Evolutionary conservation across 2,797 vertebrate genomes (phyloP), one percentile per base, ranked within the genome.

Genomic region (Acanthurus tractus): DNA sequence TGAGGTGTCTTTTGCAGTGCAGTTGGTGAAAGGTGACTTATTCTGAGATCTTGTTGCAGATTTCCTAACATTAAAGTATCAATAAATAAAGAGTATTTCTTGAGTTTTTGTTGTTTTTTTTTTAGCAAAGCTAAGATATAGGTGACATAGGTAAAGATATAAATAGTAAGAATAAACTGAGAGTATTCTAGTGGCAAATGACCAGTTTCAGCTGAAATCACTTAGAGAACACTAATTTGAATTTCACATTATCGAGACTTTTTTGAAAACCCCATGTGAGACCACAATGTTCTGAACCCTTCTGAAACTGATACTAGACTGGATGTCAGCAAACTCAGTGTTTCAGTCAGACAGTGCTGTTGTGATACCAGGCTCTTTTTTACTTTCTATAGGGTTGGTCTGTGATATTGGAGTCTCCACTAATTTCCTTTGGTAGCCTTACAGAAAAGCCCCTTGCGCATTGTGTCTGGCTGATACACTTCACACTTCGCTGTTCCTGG

Each of bases 401-500:
- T 80, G 67, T 84, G 72, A 92, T 90, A 92, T 92, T 90, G 75
- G 79, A 81, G 67, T 46, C 38, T 1, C 46, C 75, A 53, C 50
- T 42, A 23, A 65, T 78, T 34, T 76, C 53, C 69, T 86, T 85
- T 82, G 79, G 84, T 81, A 58, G 59, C 63, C 86, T 85, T 62
- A 89, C 87, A 89, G 85, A 92, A 89, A 71, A 78, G 71, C 74
- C 84, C 80, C 83, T 73, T 82, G 72, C 84, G 81, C 88, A 92
- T 92, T 93, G 92, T 93, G 87, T 79, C 82, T 72, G 67, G 83
- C 79, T 70, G 82, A 88, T 90, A 82, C 89, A 90, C 89, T 92
- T 91, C 84, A 85, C 38, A 40, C 38, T 40, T 40, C 3, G 38
- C 78, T 78, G 82, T 91, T 56, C 0, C 76, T 89, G 78, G 81